These are phyloP conservation scores for Arenicola marina DNA, from an alignment of 2,888 invertebrate species.

Conservation along the genomic window DNA sequence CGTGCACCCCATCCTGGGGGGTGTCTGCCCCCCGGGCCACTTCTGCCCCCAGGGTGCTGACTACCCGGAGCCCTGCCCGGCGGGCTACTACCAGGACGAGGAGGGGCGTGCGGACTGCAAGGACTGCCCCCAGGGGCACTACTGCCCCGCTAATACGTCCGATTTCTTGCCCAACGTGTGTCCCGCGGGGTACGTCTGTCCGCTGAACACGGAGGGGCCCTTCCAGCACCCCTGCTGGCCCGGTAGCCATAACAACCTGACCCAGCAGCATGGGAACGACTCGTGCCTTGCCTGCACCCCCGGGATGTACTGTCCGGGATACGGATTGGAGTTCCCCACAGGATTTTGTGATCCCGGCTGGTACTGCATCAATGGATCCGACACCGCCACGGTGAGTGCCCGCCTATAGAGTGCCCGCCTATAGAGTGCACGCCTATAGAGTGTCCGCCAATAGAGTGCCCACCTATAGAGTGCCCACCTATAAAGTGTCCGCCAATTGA, in stretches of 20 bases:
- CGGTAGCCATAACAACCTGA: conserved; percentile 50
- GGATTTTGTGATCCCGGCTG: conserved; percentile 55
- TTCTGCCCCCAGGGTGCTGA: conserved; percentile 46
- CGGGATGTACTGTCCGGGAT: conserved; percentile 51
- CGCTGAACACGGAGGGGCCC: conserved; percentile 37
- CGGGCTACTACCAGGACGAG: conserved; percentile 53
- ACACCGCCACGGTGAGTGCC: conserved; percentile 37
- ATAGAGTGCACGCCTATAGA: no score
- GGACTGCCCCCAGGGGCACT: conserved; percentile 52
- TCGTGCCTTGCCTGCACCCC: conserved; percentile 49
- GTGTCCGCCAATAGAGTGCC: no score
- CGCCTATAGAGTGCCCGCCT: no score
- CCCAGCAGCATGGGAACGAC: conserved; percentile 23
- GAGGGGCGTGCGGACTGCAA: conserved; percentile 46
- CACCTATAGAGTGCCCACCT: no score
- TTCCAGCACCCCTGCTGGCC: conserved; percentile 49
- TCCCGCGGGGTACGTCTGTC: conserved; percentile 53
- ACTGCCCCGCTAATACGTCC: conserved; percentile 50
- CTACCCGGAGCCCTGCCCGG: conserved; percentile 41
- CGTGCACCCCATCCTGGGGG: conserved; percentile 51
- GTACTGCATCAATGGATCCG: conserved; percentile 47
- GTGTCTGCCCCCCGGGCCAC: conserved; percentile 51
- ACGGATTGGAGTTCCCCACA: conserved; percentile 44
- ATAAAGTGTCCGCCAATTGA: no score
- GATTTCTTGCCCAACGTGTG: conserved; percentile 47